A percentile compares a stretch with the other conserved stretches of the same genome.
Conservation (phyloP, 2,797 vertebrate genomes). For the Hydrocynus forskahlii region DNA sequence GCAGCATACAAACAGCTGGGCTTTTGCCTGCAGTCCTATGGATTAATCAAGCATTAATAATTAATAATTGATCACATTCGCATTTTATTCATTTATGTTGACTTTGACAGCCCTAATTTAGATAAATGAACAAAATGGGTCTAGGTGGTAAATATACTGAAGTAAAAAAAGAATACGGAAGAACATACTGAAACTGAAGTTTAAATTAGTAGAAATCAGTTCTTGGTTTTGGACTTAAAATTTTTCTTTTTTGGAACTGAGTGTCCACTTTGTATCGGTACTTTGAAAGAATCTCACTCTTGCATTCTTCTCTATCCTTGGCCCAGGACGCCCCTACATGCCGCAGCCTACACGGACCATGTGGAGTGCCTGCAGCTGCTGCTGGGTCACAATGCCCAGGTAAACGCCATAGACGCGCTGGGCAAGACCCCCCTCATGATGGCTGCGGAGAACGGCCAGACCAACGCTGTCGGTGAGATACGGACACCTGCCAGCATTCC, state of each 20-base stretch:
- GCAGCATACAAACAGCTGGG: too few relatives aligned
- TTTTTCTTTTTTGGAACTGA: background rate
- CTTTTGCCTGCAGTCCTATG: too few relatives aligned
- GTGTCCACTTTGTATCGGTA: background rate
- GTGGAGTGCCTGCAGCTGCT: constrained; percentile 97
- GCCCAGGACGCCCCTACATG: constrained; percentile 91
- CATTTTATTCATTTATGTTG: too few relatives aligned
- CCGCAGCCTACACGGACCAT: constrained; percentile 96
- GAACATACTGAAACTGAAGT: too few relatives aligned
- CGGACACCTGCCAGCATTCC: background rate
- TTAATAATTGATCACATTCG: too few relatives aligned
- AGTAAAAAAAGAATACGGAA: too few relatives aligned
- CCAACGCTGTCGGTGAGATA: constrained; percentile 91
- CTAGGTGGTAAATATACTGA: too few relatives aligned
- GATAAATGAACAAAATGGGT: too few relatives aligned
- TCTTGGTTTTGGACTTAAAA: background rate
- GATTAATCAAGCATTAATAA: too few relatives aligned
- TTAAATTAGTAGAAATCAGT: background rate
- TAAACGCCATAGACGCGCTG: constrained; percentile 87
- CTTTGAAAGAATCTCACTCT: background rate
- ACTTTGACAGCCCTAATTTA: too few relatives aligned
- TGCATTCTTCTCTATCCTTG: background rate
- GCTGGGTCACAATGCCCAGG: constrained; percentile 94
- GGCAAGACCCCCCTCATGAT: constrained; percentile 98
- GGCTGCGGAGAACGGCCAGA: constrained; percentile 95